phyloP scores from a whole-genome alignment of 1,140 invertebrate species.

The Parapsyche elsis region DNA sequence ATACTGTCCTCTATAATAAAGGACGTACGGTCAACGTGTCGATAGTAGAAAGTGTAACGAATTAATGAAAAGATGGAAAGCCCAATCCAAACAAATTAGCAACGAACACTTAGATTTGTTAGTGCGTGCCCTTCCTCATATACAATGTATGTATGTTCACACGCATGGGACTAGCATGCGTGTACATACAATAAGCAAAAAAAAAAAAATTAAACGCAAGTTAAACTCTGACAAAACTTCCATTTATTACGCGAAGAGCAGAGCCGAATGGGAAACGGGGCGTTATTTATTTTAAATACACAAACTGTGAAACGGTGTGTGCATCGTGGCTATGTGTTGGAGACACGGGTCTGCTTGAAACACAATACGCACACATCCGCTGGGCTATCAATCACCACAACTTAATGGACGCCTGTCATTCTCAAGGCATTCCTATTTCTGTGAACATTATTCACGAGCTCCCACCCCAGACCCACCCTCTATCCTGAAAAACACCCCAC shows the following conservation, averaged over 20 bases:
- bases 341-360: slow-evolving; percentile 32
- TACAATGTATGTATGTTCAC: no score
- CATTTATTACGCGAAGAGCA: slow-evolving; percentile 51
- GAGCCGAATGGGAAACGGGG: slow-evolving; percentile 14
- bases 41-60: no score
- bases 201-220: slow-evolving; percentile 51
- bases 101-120: no score
- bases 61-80: no score
- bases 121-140: no score
- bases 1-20: no score
- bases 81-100: no score
- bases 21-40: no score
- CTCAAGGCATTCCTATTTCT: slow-evolving; percentile 57
- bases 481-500: slow-evolving; percentile 17
- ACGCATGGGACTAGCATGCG: no score
- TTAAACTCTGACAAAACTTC: slow-evolving; percentile 55
- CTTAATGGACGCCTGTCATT: slow-evolving; percentile 57
- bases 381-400: slow-evolving; percentile 54
- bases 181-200: no score
- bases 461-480: slow-evolving; percentile 27
- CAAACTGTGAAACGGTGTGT: slow-evolving; percentile 40
- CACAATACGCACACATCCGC: slow-evolving; percentile 53
- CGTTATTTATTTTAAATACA: slow-evolving; percentile 56
- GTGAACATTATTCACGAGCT: slow-evolving; percentile 56
- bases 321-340: slow-evolving; percentile 2